Evolutionary conservation across 2,113 vertebrate species (phyloP), one percentile per base, ranked within the genome.

Genomic region (Gobio gobio): DNA sequence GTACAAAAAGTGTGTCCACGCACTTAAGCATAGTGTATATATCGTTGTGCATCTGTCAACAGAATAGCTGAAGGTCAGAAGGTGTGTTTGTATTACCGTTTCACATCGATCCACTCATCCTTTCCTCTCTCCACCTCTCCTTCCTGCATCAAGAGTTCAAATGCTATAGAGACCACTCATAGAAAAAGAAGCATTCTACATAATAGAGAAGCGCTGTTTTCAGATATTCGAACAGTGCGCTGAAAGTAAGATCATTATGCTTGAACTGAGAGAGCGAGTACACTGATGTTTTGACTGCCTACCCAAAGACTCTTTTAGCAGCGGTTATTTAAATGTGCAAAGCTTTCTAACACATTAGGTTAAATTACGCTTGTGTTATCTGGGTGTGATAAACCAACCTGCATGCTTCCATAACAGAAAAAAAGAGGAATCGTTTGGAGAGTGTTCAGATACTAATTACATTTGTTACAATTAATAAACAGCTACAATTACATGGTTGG

Each of bases 1-100:
- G 36, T n/a, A 43, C 10, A n/a, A 86, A 90, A 91, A 89, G 86
- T 89, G 86, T 89, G 74, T 9, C 3, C 47, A 70, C 86, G 84
- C 81, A 86, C 90, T 88, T 86, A 33, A 22, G 18, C 8, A 63
- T 51, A 22, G n/a, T 22, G 63, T 61, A 51, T 61, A 51, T 61
- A 33, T 18, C 22, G 47, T 43, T 63, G 36, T 54, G 40, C 51
- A 26, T 49, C 7, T 49, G 22, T 36, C 10, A 56, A 43, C 61
- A 20, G 20, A 61, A 70, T 49, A 68, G 72, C 47, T 54, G 54
- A 83, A 82, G 56, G 54, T 66, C 74, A 70, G 3, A 51, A 56
- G 26, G 47, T 83, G 24, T 75, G 20, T 84, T 81, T 84, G 66
- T 81, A 61, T 81, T 84, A 47, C 43, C 16, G 10, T 70, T 63